Base-by-base conservation (phyloP, 2,888 invertebrate species). In the Augochlorella aurata region DNA sequence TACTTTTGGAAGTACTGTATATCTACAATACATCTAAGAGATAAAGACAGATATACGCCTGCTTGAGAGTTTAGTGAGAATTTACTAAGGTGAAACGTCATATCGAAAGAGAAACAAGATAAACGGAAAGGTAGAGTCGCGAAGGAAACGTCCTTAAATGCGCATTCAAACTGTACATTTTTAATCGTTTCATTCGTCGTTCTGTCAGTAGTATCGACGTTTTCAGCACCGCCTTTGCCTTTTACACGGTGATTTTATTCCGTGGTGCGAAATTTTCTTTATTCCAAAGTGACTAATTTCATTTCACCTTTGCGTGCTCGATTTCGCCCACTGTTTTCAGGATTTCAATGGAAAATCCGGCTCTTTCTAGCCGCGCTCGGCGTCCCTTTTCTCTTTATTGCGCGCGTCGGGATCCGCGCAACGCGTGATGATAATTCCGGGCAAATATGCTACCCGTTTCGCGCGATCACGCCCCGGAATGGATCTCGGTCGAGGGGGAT, bases 271-370 rank as follows among this genome's bases (percentile, higher is more conserved):
- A 69, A 79, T 79, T 44, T 77, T 52, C 58, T 65, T 67, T 52
- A 8, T 18, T 58, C 10, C 38, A 14, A 58, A 49, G 47, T 45
- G 50, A 29, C 71, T 47, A 44, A 75, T 72, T 73, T 76, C 45
- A 63, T 82, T 69, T 52, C 50, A 8, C 44, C 58, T 68, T 18
- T 61, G 52, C 45, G 68, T 50, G 29, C 47, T n/a, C 68, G 80
- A 80, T 82, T 73, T 69, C 61, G 29, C 70, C 61, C 38, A 49
- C 16, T 29, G 29, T 82, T 76, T 63, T 54, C 68, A 50, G 70
- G 54, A 76, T 80, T 69, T 52, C 54, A 79, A 67, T 74, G 75
- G 54, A 69, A 72, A 68, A 74, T 12, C 44, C 58, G 21, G 18
- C 44, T 81, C 66, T 70, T 47, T 24, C 52, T 58, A 9, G 45